Conservation (phyloP, 2,888 invertebrate species). For the Drosophila falleni region DNA sequence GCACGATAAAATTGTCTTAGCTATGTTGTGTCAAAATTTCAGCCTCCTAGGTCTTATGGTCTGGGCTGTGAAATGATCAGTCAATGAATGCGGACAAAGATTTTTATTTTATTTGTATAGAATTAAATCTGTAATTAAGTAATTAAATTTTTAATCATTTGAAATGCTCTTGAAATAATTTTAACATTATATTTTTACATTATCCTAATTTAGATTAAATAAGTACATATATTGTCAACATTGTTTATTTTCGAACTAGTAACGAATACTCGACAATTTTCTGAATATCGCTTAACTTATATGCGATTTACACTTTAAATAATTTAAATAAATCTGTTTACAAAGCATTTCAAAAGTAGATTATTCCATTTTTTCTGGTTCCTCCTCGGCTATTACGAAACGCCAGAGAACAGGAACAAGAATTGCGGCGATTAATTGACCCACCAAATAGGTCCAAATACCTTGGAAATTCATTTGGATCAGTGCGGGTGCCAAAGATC, state of each 20-base stretch:
- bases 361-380: background rate
- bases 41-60: too few species aligned
- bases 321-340: background rate
- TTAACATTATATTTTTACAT: too few species aligned
- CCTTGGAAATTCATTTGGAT: background rate
- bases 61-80: too few species aligned
- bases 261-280: background rate
- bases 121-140: too few species aligned
- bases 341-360: background rate
- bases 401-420: constrained; percentile 42
- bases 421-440: constrained; percentile 9
- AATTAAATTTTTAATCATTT: too few species aligned
- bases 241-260: background rate
- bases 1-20: too few species aligned
- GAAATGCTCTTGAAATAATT: too few species aligned
- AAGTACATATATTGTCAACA: background rate
- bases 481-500: constrained; percentile 20
- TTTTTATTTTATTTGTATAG: too few species aligned
- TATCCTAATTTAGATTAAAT: background rate
- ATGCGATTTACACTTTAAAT: background rate
- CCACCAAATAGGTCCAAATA: constrained; percentile 33
- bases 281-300: background rate
- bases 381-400: constrained; percentile 11
- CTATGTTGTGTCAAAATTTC: too few species aligned
- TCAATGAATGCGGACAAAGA: too few species aligned